These are phyloP conservation scores for Eupristina koningsbergeri DNA, from an alignment of 1,140 invertebrate genomes.

Conservation along the genomic window DNA sequence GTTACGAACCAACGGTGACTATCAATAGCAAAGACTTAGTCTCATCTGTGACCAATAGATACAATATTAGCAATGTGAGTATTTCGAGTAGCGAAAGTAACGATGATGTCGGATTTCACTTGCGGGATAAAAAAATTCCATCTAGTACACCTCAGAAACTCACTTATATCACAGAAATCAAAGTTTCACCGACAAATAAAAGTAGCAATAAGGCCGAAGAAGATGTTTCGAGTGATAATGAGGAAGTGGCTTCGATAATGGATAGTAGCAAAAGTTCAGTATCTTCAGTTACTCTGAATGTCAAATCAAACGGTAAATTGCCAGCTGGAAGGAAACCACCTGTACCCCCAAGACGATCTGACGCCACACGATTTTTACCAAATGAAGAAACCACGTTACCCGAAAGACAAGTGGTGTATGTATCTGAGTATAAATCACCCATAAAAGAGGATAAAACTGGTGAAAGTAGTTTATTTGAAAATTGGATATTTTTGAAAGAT, in stretches of 20 bases:
- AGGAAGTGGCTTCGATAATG: conserved; percentile 55
- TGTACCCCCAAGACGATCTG: conserved; percentile 67
- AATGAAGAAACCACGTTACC: conserved; percentile 40
- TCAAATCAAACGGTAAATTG: conserved; percentile 67
- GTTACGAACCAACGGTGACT: conserved; percentile 62
- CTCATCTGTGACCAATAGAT: conserved; percentile 48
- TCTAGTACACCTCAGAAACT: conserved; percentile 59
- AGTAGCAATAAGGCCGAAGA: not conserved
- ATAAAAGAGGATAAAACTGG: conserved; percentile 47
- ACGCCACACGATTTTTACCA: conserved; percentile 57
- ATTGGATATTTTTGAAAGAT: conserved; percentile 62
- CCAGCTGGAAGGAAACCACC: conserved; percentile 67
- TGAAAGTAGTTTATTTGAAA: conserved; percentile 59
- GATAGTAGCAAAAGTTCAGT: conserved; percentile 48
- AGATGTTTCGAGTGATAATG: conserved; percentile 52
- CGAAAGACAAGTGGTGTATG: conserved; percentile 69
- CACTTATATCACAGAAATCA: conserved; percentile 74
- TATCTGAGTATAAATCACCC: conserved; percentile 66
- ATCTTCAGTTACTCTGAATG: conserved; percentile 48
- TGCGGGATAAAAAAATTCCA: conserved; percentile 59
- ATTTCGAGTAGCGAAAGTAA: conserved; percentile 67
- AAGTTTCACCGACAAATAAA: conserved; percentile 63
- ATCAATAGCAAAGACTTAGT: conserved; percentile 59
- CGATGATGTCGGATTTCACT: conserved; percentile 67
- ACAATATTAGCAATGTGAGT: conserved; percentile 69